Percentiles rank a stretch among this genome's conserved stretches.
Conservation (phyloP, 92 coral and sea anemone species). For the Micromussa lordhowensis region DNA sequence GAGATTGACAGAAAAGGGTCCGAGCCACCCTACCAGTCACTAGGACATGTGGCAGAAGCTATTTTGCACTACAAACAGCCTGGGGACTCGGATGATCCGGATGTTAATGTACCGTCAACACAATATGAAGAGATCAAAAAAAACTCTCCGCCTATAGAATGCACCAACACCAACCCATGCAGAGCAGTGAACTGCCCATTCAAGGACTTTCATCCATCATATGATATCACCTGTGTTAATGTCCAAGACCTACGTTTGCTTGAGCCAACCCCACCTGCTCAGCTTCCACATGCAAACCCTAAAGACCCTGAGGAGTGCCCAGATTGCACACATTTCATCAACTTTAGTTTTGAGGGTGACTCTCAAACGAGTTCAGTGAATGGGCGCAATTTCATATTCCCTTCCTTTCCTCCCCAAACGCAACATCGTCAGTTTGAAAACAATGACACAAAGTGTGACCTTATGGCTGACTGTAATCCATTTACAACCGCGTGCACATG, state of each 20-base stretch:
- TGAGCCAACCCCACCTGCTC: conserved; percentile 14
- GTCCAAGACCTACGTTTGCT: conserved; percentile 35
- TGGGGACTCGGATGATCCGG: neutral
- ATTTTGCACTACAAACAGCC: conserved; percentile 39
- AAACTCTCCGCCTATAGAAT: conserved; percentile 10
- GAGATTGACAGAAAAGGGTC: conserved; percentile 42
- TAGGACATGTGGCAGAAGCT: conserved; percentile 58
- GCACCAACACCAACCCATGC: conserved; percentile 7
- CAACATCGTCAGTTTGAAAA: neutral
- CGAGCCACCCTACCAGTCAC: conserved; percentile 42
- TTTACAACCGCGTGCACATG: conserved; percentile 48
- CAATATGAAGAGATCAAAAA: conserved; percentile 4
- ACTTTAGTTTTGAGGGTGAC: conserved; percentile 54
- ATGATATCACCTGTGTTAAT: conserved; percentile 4
- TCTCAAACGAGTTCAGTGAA: conserved; percentile 46
- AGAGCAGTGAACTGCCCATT: conserved; percentile 60
- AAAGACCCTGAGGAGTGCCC: neutral
- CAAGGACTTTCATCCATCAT: conserved; percentile 9
- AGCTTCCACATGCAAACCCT: conserved; percentile 33
- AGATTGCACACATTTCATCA: conserved; percentile 41
- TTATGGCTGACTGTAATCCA: neutral
- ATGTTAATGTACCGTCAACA: neutral
- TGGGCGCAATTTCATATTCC: conserved; percentile 50
- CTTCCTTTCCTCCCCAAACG: conserved; percentile 49
- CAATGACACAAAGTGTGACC: neutral